phyloP scores from a whole-genome alignment of 2,113 vertebrate genomes.

The Nicator chloris region DNA sequence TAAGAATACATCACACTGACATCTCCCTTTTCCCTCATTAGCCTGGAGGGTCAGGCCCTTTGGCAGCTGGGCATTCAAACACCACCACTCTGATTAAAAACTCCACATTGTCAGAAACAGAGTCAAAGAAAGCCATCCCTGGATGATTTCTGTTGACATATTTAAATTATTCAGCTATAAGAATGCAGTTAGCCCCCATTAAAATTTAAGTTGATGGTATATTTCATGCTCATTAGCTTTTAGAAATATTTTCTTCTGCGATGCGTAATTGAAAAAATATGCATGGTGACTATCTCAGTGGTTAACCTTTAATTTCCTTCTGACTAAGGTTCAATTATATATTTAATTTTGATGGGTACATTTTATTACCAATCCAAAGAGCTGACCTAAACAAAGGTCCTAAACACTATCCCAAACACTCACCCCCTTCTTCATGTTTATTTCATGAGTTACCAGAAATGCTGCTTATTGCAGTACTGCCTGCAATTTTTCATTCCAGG shows the following conservation, averaged over 20 bases:
- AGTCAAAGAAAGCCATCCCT: background rate
- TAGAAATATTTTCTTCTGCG: background rate
- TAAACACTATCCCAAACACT: background rate
- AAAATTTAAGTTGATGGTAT: background rate
- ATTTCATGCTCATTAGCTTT: constrained; percentile 10
- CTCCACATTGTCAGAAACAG: background rate
- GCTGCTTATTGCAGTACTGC: background rate
- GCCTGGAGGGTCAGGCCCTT: constrained; percentile 5
- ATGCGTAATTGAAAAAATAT: background rate
- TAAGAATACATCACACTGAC: constrained; percentile 13
- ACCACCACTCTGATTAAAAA: constrained; percentile 2
- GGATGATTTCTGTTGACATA: constrained; percentile 25
- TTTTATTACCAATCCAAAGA: background rate
- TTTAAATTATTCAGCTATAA: constrained; percentile 20
- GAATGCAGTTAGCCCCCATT: background rate
- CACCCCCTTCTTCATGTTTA: background rate
- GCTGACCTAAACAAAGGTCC: constrained; percentile 13
- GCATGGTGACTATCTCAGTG: background rate
- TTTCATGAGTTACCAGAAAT: constrained; percentile 2
- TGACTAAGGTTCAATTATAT: background rate
- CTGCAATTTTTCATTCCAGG: background rate
- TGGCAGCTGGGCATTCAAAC: background rate
- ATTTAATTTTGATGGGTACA: background rate
- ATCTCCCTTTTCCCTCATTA: constrained; percentile 28
- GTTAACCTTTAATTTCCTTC: constrained; percentile 20